Base-by-base conservation (phyloP, 2,888 invertebrate species). In the Physocephala rufipes region DNA sequence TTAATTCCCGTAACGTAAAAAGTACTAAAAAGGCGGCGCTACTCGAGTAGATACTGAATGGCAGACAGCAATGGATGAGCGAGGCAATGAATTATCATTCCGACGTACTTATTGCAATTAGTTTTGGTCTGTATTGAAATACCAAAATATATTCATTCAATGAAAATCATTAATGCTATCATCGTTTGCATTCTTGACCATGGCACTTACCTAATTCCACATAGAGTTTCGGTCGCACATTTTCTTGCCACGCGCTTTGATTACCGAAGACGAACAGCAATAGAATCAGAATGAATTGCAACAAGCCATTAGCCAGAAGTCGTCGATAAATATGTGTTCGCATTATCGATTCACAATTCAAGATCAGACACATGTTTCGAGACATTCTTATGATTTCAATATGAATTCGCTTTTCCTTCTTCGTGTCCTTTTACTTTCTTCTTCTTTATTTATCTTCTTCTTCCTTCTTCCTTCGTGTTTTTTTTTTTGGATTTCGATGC, bases 171-270 rank as follows among this genome's bases (percentile, higher is more conserved):
- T n/a, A n/a, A n/a, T n/a, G n/a, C n/a, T n/a, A 19, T 49, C 51
- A n/a, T 19, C 51, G 30, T n/a, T n/a, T n/a, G n/a, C n/a, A n/a
- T n/a, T n/a, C n/a, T n/a, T n/a, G n/a, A n/a, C n/a, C n/a, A 21
- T 5, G 49, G 7, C 5, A 90, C 94, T 92, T 87, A 95, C 95
- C 95, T 91, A 94, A 89, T 90, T 94, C 93, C 86, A 94, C 94
- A 90, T 93, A 94, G 91, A 95, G 93, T 91, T 95, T 95, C 84
- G 95, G 95, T 88, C 94, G 90, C 87, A 94, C 92, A 88, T 95
- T 95, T 88, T 95, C 95, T 91, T 95, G 95, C 95, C 95, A 95
- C 82, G 93, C 92, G 86, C 86, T 86, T 85, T 85, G 82, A 84
- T 86, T 86, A 81, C 86, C 86, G 81, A 85, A 84, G 82, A 85